These are phyloP conservation scores for Cryptoprocta ferox DNA, from an alignment of 2,797 vertebrate genomes.

Conservation along the genomic window DNA sequence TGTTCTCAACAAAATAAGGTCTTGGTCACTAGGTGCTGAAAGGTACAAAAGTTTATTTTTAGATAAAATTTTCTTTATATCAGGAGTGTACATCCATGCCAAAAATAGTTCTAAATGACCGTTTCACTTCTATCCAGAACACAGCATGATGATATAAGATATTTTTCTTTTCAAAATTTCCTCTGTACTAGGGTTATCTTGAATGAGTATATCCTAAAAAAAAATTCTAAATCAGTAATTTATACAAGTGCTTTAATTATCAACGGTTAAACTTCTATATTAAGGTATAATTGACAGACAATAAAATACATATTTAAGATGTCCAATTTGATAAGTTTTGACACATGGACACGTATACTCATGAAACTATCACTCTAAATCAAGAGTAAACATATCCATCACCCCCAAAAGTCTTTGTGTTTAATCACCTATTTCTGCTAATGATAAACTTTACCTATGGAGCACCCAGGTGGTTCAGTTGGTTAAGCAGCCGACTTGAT, in stretches of 20 bases:
- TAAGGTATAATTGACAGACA: neutral
- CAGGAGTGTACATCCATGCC: neutral
- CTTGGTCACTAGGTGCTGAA: neutral
- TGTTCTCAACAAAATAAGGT: neutral
- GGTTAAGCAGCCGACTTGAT: too few species aligned
- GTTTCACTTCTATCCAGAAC: neutral
- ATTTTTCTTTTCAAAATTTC: constrained; percentile 44
- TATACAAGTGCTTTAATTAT: neutral
- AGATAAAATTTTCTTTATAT: neutral
- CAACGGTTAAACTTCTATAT: neutral
- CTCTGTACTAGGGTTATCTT: neutral
- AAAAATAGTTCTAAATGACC: neutral
- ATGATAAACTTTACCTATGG: neutral
- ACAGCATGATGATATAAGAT: neutral
- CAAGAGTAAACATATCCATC: neutral
- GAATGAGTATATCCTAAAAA: constrained; percentile 32
- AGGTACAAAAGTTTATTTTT: neutral
- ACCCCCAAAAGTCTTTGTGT: neutral
- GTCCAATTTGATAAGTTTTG: neutral
- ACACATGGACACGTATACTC: neutral
- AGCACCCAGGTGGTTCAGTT: too few species aligned
- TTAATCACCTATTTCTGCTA: constrained; percentile 13
- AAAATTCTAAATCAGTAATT: neutral
- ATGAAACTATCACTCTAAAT: neutral
- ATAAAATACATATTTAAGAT: neutral